Evolutionary conservation across 64 coral and sea anemone species (phyloP).

Genomic region (Stichodactyla helianthus): DNA sequence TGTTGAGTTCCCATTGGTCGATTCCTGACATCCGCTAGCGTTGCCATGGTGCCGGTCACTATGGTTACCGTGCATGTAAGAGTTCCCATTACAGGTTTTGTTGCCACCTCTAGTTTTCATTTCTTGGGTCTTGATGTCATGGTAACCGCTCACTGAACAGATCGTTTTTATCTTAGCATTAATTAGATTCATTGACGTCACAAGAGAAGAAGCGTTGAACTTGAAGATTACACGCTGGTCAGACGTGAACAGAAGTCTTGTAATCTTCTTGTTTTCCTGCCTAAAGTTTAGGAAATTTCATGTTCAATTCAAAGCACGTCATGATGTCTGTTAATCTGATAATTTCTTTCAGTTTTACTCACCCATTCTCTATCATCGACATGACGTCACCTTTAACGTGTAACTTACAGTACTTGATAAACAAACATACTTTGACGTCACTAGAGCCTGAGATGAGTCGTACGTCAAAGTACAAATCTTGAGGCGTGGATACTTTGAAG

Average conservation of each 20-base stretch:
- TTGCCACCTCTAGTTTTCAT: neutral
- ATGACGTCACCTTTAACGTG: neutral
- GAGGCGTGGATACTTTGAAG: neutral
- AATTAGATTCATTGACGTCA: neutral
- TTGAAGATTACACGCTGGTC: neutral
- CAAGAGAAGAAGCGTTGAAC: neutral
- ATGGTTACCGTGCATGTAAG: neutral
- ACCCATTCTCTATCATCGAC: conserved; percentile 2
- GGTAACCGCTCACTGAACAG: neutral
- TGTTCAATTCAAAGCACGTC: neutral
- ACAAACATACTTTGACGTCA: neutral
- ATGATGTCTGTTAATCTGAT: neutral
- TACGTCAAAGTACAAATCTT: neutral
- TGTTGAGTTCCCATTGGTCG: neutral
- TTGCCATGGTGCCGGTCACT: neutral
- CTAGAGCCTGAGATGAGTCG: neutral
- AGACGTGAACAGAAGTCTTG: neutral
- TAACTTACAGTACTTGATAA: neutral
- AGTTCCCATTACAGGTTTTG: neutral
- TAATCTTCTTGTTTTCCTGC: neutral
- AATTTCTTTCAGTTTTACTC: neutral
- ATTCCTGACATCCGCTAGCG: neutral
- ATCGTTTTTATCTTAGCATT: neutral
- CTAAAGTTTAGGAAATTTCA: neutral
- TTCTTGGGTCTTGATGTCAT: neutral